These are phyloP conservation scores for Ylistrum balloti DNA, from an alignment of 1,140 invertebrate genomes.

Conservation along the genomic window DNA sequence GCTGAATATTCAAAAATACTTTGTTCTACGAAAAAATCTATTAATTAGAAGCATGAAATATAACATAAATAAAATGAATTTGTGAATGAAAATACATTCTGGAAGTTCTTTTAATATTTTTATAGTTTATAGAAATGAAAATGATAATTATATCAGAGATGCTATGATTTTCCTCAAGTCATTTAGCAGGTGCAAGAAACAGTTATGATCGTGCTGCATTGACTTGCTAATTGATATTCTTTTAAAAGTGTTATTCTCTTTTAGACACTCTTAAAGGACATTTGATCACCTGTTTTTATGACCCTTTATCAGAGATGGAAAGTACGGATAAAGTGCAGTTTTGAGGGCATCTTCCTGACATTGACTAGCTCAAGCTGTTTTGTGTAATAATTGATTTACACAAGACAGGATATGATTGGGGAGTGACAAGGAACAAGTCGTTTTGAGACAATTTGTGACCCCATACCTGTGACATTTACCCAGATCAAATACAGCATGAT, in stretches of 20 bases:
- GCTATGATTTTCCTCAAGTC: neutral
- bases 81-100: neutral
- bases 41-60: neutral
- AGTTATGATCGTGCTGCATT: neutral
- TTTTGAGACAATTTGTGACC: neutral
- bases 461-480: neutral
- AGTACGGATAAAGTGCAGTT: neutral
- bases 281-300: neutral
- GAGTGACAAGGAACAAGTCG: neutral
- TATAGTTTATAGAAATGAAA: neutral
- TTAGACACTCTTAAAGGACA: neutral
- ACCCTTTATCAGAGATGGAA: neutral
- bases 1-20: too few relatives aligned
- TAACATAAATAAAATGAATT: neutral
- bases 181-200: neutral
- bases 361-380: neutral
- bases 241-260: neutral
- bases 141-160: neutral
- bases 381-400: neutral
- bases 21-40: too few relatives aligned
- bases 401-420: neutral
- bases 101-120: neutral
- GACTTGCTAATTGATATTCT: neutral
- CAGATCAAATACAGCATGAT: neutral
- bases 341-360: neutral